phyloP scores from a whole-genome alignment of 1,140 invertebrate species.

The Brachionus manjavacas region DNA sequence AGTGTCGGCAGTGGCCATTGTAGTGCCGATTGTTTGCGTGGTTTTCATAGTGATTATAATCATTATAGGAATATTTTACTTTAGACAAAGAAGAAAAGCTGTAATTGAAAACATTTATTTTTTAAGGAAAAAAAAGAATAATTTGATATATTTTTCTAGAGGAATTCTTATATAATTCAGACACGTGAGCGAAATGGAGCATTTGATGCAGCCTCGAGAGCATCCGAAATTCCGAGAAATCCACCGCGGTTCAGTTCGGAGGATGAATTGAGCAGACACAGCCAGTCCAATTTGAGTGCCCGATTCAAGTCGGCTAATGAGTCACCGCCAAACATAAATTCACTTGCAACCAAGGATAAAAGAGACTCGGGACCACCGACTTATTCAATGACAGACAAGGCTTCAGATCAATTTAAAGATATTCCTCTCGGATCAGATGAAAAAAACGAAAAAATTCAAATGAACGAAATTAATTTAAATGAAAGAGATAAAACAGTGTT shows the following conservation, averaged over 20 bases:
- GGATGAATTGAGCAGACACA: neutral
- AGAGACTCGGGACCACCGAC: neutral
- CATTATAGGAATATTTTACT: neutral
- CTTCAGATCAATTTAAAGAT: neutral
- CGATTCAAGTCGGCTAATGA: neutral
- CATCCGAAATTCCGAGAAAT: neutral
- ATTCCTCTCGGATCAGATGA: neutral
- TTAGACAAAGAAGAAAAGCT: neutral
- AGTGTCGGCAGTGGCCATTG: neutral
- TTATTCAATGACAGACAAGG: neutral
- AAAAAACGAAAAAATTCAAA: neutral
- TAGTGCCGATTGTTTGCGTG: neutral
- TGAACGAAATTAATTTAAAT: neutral
- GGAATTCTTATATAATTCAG: conserved; percentile 4
- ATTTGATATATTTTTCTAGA: neutral
- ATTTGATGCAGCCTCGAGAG: neutral
- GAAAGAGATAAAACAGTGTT: neutral
- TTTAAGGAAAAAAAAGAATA: too few relatives aligned
- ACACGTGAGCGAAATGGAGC: neutral
- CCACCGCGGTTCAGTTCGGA: neutral
- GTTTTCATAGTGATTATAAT: neutral
- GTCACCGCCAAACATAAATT: neutral
- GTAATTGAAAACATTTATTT: neutral
- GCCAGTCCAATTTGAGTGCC: neutral
- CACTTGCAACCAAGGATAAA: neutral